These are phyloP conservation scores for Clarias batrachus DNA, from an alignment of 2,113 vertebrate genomes.

Conservation along the genomic window DNA sequence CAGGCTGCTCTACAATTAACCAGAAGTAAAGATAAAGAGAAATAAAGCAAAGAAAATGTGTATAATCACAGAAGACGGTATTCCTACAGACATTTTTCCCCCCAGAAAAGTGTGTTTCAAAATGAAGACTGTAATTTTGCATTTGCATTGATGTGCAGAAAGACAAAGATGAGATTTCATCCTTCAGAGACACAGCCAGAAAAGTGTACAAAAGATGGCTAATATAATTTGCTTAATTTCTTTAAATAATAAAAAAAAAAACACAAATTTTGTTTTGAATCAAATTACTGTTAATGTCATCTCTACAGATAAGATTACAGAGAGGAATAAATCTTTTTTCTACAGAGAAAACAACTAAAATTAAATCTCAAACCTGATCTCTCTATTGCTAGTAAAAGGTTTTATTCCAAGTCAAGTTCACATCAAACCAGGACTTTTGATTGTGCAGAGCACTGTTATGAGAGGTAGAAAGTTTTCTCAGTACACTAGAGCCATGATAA, in stretches of 20 bases:
- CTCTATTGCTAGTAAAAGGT: too few relatives aligned
- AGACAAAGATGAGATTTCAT: neutral
- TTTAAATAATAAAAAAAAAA: too few relatives aligned
- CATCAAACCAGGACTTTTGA: too few relatives aligned
- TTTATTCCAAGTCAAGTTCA: too few relatives aligned
- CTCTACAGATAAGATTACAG: neutral
- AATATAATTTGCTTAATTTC: neutral
- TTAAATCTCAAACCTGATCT: neutral
- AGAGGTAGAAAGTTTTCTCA: too few relatives aligned
- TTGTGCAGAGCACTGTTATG: too few relatives aligned
- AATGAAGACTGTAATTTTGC: neutral
- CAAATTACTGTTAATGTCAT: neutral
- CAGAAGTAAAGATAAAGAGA: constrained; percentile 81
- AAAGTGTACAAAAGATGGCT: neutral
- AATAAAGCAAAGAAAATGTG: neutral
- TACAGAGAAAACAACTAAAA: neutral
- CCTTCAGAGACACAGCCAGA: neutral
- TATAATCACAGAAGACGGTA: neutral
- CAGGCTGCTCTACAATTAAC: constrained; percentile 77
- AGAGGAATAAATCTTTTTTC: neutral
- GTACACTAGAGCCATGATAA: too few relatives aligned
- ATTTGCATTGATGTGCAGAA: neutral
- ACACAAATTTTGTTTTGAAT: neutral
- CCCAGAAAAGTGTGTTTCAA: neutral
- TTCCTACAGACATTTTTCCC: neutral